Percentiles rank a stretch among this genome's conserved stretches.
These are phyloP conservation scores for Daphoenositta chrysoptera DNA, from an alignment of 2,113 vertebrate genomes.

Conservation along the genomic window DNA sequence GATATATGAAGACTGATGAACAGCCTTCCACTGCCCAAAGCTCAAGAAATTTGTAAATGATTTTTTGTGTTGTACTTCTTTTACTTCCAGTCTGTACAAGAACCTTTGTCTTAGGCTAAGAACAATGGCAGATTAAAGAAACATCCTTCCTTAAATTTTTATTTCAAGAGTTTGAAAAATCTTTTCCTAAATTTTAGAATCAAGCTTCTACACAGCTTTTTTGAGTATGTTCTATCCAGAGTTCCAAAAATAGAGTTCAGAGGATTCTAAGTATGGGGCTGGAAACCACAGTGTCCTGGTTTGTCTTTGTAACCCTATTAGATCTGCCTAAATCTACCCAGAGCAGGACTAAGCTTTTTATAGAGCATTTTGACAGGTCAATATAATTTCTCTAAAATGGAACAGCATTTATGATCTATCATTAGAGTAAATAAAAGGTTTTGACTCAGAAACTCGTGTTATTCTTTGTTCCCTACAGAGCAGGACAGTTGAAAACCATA, in stretches of 20 bases:
- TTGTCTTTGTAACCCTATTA: neutral
- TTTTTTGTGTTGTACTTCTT: neutral
- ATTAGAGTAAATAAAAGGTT: neutral
- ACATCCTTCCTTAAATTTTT: neutral
- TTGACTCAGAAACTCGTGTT: neutral
- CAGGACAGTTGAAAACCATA: neutral
- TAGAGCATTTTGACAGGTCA: neutral
- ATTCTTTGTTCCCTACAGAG: neutral
- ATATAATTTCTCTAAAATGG: neutral
- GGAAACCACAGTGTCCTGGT: neutral
- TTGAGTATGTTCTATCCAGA: neutral
- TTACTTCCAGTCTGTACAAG: neutral
- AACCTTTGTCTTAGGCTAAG: neutral
- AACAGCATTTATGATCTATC: neutral
- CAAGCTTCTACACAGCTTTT: neutral
- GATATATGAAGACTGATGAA: neutral
- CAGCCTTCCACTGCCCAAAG: neutral
- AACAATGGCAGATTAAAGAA: neutral
- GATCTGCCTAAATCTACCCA: neutral
- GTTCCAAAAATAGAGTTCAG: neutral
- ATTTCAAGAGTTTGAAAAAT: neutral
- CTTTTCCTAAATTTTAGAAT: neutral
- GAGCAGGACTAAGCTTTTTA: neutral
- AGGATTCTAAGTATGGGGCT: neutral
- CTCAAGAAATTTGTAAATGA: neutral